Percentiles rank a stretch among this genome's conserved stretches.
These are phyloP conservation scores for Leptobrachium ailaonicum DNA, from an alignment of 2,113 vertebrate species.

Conservation along the genomic window DNA sequence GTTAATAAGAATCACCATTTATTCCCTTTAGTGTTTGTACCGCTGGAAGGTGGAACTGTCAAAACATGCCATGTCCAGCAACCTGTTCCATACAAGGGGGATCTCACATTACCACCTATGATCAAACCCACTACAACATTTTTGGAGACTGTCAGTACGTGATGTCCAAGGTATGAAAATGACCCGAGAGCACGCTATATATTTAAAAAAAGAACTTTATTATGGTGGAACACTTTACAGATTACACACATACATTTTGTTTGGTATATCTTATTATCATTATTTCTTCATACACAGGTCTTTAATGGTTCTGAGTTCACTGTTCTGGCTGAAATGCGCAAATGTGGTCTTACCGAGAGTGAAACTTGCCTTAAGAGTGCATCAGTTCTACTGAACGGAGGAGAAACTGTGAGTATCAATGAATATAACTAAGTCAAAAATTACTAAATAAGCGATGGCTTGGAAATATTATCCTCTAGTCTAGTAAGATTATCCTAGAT, in stretches of 20 bases:
- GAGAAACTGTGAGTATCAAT: conserved; percentile 67
- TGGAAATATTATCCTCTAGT: no score
- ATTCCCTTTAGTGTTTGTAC: conserved; percentile 58
- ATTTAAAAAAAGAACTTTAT: no score
- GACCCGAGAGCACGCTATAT: no score
- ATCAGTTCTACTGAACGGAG: conserved; percentile 66
- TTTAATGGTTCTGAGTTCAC: conserved; percentile 66
- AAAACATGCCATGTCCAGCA: conserved; percentile 61
- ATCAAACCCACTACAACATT: conserved; percentile 66
- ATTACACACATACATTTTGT: background rate
- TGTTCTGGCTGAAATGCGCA: conserved; percentile 78
- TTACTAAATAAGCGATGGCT: no score
- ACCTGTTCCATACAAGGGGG: conserved; percentile 67
- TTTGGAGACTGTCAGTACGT: conserved; percentile 70
- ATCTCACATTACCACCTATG: conserved; percentile 65
- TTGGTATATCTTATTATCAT: background rate
- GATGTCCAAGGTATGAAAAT: conserved; percentile 62
- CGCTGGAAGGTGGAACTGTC: conserved; percentile 67
- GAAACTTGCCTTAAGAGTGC: conserved; percentile 83
- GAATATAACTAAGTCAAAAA: background rate
- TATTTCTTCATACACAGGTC: conserved; percentile 53
- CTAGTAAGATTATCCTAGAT: no score
- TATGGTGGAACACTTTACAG: no score
- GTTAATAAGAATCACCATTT: background rate
- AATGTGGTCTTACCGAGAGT: conserved; percentile 75